Percentiles rank a stretch among this genome's conserved stretches.
phyloP scores from a whole-genome alignment of 1,140 invertebrate species.

The Sycobia sp. region DNA sequence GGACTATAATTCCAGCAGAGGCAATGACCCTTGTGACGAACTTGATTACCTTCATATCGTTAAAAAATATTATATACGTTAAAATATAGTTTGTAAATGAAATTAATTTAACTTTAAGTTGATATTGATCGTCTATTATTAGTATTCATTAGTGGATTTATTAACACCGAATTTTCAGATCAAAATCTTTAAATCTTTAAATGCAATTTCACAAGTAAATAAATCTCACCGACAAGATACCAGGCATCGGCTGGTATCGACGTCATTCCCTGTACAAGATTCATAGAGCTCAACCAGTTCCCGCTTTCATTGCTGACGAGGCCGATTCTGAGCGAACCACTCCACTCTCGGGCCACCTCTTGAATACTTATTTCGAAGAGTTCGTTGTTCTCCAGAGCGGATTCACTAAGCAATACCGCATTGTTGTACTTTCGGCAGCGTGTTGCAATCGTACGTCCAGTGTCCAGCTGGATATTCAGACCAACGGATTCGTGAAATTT shows the following conservation, averaged over 20 bases:
- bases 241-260: constrained; percentile 67
- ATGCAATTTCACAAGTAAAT: no score
- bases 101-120: no score
- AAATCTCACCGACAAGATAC: no score
- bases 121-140: no score
- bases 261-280: constrained; percentile 67
- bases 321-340: constrained; percentile 78
- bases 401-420: constrained; percentile 76
- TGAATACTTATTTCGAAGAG: constrained; percentile 75
- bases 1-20: constrained; percentile 71
- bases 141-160: no score
- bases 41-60: constrained; percentile 65
- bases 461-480: constrained; percentile 73
- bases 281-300: constrained; percentile 67
- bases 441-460: constrained; percentile 71
- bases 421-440: constrained; percentile 70
- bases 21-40: constrained; percentile 67
- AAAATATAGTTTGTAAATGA: no score
- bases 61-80: no score
- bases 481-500: constrained; percentile 74
- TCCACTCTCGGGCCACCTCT: constrained; percentile 69
- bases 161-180: no score
- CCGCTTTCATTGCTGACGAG: constrained; percentile 60
- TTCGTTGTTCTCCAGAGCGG: constrained; percentile 74
- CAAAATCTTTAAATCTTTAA: no score